phyloP scores from a whole-genome alignment of 2,113 vertebrate species.

The Daboia siamensis region DNA sequence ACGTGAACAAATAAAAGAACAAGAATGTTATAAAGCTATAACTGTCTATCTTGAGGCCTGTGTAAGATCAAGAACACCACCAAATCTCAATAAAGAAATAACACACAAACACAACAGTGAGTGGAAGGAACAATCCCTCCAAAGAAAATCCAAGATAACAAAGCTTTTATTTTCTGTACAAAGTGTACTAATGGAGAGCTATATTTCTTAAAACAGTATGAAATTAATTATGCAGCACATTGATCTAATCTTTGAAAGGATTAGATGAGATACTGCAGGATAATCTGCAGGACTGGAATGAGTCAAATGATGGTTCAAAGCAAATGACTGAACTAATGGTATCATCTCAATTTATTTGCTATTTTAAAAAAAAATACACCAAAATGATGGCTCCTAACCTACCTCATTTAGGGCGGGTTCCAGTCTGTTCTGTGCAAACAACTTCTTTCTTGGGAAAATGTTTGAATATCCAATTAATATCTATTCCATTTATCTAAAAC shows the following conservation, averaged over 20 bases:
- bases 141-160: constrained; percentile 21
- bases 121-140: constrained; percentile 45
- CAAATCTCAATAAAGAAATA: constrained; percentile 27
- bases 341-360: constrained; percentile 23
- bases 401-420: neutral
- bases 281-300: constrained; percentile 30
- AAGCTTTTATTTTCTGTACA: constrained; percentile 21
- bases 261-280: constrained; percentile 24
- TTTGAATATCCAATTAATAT: neutral
- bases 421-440: neutral
- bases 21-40: constrained; percentile 29
- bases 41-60: constrained; percentile 22
- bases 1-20: constrained; percentile 9
- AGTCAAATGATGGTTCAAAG: constrained; percentile 10
- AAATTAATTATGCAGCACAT: constrained; percentile 52
- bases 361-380: neutral
- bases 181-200: constrained; percentile 34
- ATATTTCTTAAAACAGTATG: constrained; percentile 48
- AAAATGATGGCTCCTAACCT: neutral
- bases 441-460: neutral
- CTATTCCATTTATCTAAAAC: neutral
- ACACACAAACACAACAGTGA: constrained; percentile 42
- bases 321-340: neutral
- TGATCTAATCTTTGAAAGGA: constrained; percentile 53
- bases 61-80: constrained; percentile 40